Conservation (phyloP, 2,113 vertebrate species). For the Corapipo altera region DNA sequence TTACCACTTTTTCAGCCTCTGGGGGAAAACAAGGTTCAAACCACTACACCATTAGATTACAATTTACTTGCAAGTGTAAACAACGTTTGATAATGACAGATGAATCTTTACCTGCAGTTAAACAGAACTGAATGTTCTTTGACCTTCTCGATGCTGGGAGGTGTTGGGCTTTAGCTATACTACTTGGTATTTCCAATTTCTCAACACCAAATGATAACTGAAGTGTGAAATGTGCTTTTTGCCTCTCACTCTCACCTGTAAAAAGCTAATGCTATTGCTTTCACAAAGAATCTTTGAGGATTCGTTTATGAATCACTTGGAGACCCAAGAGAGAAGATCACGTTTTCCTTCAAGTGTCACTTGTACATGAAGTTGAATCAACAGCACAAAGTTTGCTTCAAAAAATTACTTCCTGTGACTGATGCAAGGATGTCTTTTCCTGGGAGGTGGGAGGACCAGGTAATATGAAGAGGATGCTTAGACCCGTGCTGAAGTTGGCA, state of each 20-base stretch:
- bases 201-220: background rate
- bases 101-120: background rate
- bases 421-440: background rate
- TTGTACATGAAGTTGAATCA: background rate
- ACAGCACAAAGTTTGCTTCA: background rate
- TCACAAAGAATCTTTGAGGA: background rate
- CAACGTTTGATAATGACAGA: rapidly evolving
- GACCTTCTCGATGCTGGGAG: background rate
- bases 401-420: background rate
- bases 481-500: background rate
- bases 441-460: background rate
- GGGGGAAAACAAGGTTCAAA: too few relatives aligned
- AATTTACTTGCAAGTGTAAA: background rate
- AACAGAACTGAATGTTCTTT: background rate
- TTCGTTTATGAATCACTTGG: background rate
- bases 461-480: background rate
- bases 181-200: background rate
- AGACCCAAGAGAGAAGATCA: background rate
- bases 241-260: background rate
- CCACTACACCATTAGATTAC: too few relatives aligned
- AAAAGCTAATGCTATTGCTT: background rate
- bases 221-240: background rate
- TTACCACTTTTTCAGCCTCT: too few relatives aligned
- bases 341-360: background rate
- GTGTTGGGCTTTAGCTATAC: background rate